phyloP scores from a whole-genome alignment of 2,888 invertebrate genomes.

The Mesochorus sp. region DNA sequence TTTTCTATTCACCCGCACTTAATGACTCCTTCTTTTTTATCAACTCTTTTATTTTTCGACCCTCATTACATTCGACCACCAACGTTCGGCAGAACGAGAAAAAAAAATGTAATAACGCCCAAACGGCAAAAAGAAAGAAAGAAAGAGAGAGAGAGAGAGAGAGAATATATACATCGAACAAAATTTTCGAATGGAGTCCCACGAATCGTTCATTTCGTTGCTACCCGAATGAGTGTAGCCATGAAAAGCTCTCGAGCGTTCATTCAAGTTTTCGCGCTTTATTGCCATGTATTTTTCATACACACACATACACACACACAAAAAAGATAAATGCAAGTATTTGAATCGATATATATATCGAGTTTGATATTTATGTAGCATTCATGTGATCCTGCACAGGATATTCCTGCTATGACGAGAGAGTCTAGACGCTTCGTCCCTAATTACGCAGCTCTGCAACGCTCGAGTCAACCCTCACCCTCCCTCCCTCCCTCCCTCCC shows the following conservation, averaged over 20 bases:
- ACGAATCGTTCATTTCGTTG: slow-evolving; percentile 39
- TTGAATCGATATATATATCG: not conserved
- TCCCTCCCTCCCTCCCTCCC: not conserved
- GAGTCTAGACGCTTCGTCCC: slow-evolving; percentile 27
- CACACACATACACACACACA: not conserved
- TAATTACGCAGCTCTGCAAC: slow-evolving; percentile 20
- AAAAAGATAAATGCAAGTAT: not conserved
- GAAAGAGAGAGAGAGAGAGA: not conserved
- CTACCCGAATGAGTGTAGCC: slow-evolving; percentile 8
- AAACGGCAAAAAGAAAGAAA: not conserved
- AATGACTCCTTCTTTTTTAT: slow-evolving; percentile 18
- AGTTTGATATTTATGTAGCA: not conserved
- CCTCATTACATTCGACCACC: slow-evolving; percentile 19
- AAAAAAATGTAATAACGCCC: slow-evolving; percentile 37
- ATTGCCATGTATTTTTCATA: slow-evolving; percentile 31
- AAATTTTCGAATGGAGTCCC: slow-evolving; percentile 36
- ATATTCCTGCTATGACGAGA: slow-evolving; percentile 1
- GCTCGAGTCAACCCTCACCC: not conserved
- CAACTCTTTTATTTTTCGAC: slow-evolving; percentile 6
- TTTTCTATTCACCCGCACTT: not conserved
- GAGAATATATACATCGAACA: not conserved
- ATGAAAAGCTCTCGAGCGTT: slow-evolving; percentile 22
- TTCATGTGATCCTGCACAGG: not conserved
- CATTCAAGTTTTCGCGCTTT: slow-evolving; percentile 46
- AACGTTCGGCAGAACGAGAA: not conserved